These are phyloP conservation scores for Ceratotherium simum DNA, from an alignment of 2,113 vertebrate species.

Conservation along the genomic window DNA sequence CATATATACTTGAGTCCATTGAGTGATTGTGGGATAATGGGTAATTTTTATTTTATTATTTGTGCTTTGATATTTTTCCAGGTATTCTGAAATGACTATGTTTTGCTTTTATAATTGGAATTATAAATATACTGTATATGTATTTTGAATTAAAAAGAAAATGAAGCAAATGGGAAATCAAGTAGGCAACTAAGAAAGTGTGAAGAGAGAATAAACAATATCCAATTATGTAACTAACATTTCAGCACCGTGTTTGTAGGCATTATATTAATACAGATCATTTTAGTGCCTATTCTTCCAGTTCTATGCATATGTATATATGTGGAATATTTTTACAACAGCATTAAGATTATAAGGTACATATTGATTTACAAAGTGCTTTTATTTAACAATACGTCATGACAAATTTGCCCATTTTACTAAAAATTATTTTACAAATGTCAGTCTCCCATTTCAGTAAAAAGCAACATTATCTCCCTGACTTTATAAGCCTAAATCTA, in stretches of 20 bases:
- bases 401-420: not conserved
- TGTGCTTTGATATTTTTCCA: not conserved
- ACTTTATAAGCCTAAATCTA: not conserved
- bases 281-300: not conserved
- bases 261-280: not conserved
- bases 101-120: constrained; percentile 6
- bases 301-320: not conserved
- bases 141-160: constrained; percentile 21
- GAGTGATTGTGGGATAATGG: not conserved
- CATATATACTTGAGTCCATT: not conserved
- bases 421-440: not conserved
- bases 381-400: not conserved
- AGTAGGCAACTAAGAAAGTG: not conserved
- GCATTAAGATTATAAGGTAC: not conserved
- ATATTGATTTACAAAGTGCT: not conserved
- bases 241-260: not conserved
- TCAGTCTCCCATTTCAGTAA: not conserved
- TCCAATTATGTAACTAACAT: not conserved
- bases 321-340: not conserved
- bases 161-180: not conserved
- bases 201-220: not conserved
- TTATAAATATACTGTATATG: not conserved
- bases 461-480: not conserved
- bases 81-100: not conserved
- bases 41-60: not conserved